Base-by-base conservation (phyloP, 1,140 invertebrate genomes). In the Neuroterus valhalla region DNA sequence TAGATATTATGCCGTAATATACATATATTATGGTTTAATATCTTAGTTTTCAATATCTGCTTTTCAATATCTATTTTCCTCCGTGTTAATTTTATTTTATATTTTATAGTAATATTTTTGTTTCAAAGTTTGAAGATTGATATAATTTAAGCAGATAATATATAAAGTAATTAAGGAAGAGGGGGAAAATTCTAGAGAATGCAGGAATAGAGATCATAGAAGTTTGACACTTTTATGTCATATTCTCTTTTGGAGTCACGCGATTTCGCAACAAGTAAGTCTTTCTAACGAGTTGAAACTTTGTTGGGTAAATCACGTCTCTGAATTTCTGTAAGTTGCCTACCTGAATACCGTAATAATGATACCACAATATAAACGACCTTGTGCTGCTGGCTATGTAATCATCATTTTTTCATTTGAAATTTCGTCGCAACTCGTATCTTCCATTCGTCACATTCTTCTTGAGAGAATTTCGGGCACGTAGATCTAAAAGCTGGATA, bases 181-280 rank as follows among this genome's bases (percentile, higher is more conserved):
- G 14, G 8, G 14, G 14, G 12, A 23, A 14, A 26, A 14, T 55
- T 23, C 21, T 12, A 23, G 26, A 14, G 23, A 55, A 55, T 21
- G 19, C 26, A 10, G 14, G 4, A 14, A 55, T 15, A 11, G 14
- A 21, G 21, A 55, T 55, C 26, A 46, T 68, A 42, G 43, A 42
- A 50, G 55, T 72, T 68, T 38, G 38, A n/a, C 42, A 42, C 44
- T 66, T 14, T 21, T 21, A 55, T 38, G 31, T 38, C 17, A 55
- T 55, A 15, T 14, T 55, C 52, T 8, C 26, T 55, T 55, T 14
- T 55, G 11, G 14, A 26, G 21, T 55, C 52, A 10, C 0, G 8
- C 2, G 52, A 55, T 55, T 55, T 55, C 14, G 4, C 52, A 55
- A 26, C 52, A 55, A 26, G 52, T 55, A 55, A 55, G 52, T 55